A percentile compares a stretch with the other conserved stretches of the same genome.
Evolutionary conservation across 2,888 invertebrate genomes (phyloP).

Genomic region (Pandemis cinnamomeana): DNA sequence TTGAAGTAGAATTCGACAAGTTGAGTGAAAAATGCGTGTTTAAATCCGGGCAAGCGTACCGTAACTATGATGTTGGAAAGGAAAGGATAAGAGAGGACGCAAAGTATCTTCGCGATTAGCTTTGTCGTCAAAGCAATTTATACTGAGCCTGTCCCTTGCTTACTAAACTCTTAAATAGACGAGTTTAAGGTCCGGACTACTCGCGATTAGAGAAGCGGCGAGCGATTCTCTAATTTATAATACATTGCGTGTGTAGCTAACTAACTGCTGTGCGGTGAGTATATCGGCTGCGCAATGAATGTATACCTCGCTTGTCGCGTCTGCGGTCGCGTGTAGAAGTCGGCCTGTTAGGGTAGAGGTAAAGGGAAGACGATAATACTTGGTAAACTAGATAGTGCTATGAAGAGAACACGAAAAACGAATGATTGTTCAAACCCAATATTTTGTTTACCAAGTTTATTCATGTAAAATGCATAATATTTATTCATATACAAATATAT

Average conservation of each 20-base stretch:
- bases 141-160: background rate
- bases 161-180: background rate
- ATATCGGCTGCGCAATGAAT: no score
- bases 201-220: background rate
- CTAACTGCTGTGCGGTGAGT: no score
- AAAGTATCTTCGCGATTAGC: no score
- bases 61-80: background rate
- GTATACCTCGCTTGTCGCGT: no score
- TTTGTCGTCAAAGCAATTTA: background rate
- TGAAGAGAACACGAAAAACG: no score
- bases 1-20: no score
- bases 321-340: no score
- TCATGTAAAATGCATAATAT: slow-evolving; percentile 26
- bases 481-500: slow-evolving; percentile 27
- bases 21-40: no score
- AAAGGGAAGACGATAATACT: slow-evolving; percentile 7
- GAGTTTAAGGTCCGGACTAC: background rate
- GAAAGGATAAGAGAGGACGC: no score
- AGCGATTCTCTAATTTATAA: background rate
- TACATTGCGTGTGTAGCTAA: background rate
- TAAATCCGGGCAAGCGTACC: no score
- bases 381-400: slow-evolving; percentile 19
- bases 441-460: slow-evolving; percentile 23
- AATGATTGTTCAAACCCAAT: background rate
- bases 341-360: no score